Conservation (phyloP, 1,140 invertebrate genomes). For the Tetragonula clypearis region DNA sequence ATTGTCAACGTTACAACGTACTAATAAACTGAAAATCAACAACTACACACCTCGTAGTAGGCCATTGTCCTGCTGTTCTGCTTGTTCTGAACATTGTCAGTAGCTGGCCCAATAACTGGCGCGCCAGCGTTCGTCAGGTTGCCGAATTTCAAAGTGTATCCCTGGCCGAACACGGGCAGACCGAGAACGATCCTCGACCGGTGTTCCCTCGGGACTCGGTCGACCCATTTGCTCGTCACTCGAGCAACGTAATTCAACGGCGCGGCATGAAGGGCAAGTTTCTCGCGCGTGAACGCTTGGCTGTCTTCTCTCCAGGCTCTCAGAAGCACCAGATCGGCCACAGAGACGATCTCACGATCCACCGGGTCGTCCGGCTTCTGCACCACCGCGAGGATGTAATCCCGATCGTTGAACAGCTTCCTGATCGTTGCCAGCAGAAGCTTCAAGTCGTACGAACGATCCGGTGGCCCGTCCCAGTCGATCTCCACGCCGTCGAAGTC, state of each 20-base stretch:
- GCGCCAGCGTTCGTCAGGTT: conserved; percentile 78
- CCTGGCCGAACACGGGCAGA: conserved; percentile 85
- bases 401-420: conserved; percentile 53
- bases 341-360: conserved; percentile 66
- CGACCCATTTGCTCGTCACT: conserved; percentile 67
- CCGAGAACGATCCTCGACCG: conserved; percentile 84
- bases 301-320: conserved; percentile 72
- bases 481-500: conserved; percentile 86
- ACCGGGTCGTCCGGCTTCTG: conserved; percentile 68
- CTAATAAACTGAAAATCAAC: no score
- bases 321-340: conserved; percentile 74
- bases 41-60: conserved; percentile 82
- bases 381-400: conserved; percentile 68
- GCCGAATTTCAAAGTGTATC: conserved; percentile 81
- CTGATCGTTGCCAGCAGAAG: conserved; percentile 60
- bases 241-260: conserved; percentile 66
- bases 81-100: conserved; percentile 85
- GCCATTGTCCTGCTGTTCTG: conserved; percentile 84
- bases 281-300: conserved; percentile 54
- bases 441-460: conserved; percentile 58
- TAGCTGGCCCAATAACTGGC: conserved; percentile 78
- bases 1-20: no score
- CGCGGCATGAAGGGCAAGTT: conserved; percentile 69
- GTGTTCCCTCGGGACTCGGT: conserved; percentile 79
- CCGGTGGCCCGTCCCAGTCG: conserved; percentile 82